These are phyloP conservation scores for Theodoxus fluviatilis DNA, from an alignment of 2,888 invertebrate genomes.

Conservation along the genomic window DNA sequence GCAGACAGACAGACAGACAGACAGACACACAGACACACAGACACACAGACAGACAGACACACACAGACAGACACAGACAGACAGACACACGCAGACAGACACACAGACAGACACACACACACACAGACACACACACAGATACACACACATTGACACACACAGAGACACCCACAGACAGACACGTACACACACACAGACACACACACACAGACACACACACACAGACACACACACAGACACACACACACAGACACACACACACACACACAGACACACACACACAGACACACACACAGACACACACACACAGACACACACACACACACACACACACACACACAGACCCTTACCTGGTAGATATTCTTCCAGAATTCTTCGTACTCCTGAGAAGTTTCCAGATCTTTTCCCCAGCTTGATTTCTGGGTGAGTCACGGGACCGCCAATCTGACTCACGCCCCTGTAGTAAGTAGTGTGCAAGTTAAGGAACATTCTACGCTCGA, in stretches of 20 bases:
- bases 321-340: constrained; percentile 6
- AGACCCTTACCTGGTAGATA: not conserved
- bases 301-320: constrained; percentile 13
- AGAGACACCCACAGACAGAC: constrained; percentile 9
- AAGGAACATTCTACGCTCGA: no score
- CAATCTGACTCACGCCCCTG: no score
- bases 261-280: not conserved
- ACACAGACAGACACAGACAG: not conserved
- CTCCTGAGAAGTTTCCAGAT: no score
- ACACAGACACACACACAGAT: constrained; percentile 12
- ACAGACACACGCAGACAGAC: not conserved
- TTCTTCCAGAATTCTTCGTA: not conserved
- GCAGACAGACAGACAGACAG: not conserved
- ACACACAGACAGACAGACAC: not conserved
- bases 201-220: not conserved
- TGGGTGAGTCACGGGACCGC: no score
- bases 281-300: not conserved
- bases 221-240: not conserved
- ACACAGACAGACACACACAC: not conserved
- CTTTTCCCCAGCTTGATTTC: no score
- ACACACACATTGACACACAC: constrained; percentile 1
- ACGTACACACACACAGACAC: constrained; percentile 5
- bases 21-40: not conserved
- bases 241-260: not conserved
- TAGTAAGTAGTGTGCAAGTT: no score